Evolutionary conservation across 2,113 vertebrate species (phyloP).

Genomic region (Protomyctophum bolini): DNA sequence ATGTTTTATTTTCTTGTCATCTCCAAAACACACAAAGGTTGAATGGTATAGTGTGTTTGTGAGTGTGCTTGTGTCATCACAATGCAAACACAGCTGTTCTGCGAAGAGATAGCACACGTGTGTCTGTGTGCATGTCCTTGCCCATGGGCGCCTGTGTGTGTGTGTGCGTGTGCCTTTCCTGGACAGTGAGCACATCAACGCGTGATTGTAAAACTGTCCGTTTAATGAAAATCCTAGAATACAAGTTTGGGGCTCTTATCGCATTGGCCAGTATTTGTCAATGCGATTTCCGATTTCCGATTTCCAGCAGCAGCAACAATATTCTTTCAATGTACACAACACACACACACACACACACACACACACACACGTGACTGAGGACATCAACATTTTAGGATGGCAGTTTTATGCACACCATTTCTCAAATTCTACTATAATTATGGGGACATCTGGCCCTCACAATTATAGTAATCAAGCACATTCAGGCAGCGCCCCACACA

Average conservation of each 20-base stretch:
- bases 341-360: too few species aligned
- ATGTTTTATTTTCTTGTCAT: background rate
- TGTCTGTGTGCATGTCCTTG: constrained; percentile 17
- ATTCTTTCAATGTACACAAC: background rate
- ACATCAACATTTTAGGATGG: too few species aligned
- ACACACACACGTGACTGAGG: too few species aligned
- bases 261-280: constrained; percentile 43
- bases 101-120: constrained; percentile 44
- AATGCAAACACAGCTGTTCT: constrained; percentile 62
- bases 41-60: background rate
- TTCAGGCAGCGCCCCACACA: too few species aligned
- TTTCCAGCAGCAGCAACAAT: background rate
- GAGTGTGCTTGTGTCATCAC: constrained; percentile 13
- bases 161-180: background rate
- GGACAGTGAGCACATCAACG: background rate
- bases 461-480: too few species aligned
- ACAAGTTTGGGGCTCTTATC: constrained; percentile 38
- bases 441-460: too few species aligned
- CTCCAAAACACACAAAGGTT: constrained; percentile 1
- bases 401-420: too few species aligned
- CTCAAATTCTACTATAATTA: too few species aligned
- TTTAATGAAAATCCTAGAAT: constrained; percentile 15
- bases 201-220: background rate
- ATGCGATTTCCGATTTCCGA: background rate
- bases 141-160: too few species aligned